Percentiles rank a stretch among this genome's conserved stretches.
These are phyloP conservation scores for Trissolcus basalis DNA, from an alignment of 1,140 invertebrate genomes.

Conservation along the genomic window DNA sequence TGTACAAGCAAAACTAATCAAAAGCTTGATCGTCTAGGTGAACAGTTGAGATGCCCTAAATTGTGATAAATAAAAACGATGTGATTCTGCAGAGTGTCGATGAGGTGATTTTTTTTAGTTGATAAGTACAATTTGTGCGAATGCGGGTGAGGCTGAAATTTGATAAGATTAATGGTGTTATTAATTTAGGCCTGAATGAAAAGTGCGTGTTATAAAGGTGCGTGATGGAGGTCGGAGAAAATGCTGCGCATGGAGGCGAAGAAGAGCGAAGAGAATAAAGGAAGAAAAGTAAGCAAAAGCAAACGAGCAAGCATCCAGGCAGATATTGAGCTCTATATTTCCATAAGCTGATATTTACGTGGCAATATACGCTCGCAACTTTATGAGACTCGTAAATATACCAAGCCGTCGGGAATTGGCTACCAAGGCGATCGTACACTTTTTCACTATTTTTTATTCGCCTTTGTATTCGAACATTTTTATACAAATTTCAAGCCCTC, in stretches of 20 bases:
- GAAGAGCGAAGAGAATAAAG: slow-evolving; percentile 47
- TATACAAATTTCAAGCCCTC: too few species aligned
- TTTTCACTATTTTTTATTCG: slow-evolving; percentile 47
- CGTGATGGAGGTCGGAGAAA: slow-evolving; percentile 16
- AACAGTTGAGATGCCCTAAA: too few species aligned
- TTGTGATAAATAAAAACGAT: too few species aligned
- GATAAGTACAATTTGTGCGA: too few species aligned
- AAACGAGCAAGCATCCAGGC: slow-evolving; percentile 66
- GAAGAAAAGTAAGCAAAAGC: slow-evolving; percentile 64
- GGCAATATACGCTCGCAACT: slow-evolving; percentile 76
- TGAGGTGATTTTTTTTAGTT: too few species aligned
- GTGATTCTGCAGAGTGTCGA: too few species aligned
- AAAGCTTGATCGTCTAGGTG: too few species aligned
- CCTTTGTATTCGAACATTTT: neutral
- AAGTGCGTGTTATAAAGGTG: slow-evolving; percentile 38
- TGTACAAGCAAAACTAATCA: too few species aligned
- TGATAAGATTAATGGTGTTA: neutral
- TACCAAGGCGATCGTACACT: slow-evolving; percentile 69
- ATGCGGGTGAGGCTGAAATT: too few species aligned
- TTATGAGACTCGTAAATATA: slow-evolving; percentile 78
- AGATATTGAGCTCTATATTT: slow-evolving; percentile 79
- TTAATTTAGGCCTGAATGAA: slow-evolving; percentile 30
- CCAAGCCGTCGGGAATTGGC: slow-evolving; percentile 74
- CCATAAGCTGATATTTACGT: slow-evolving; percentile 78
- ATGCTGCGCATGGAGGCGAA: slow-evolving; percentile 21